Evolutionary conservation across 1,140 invertebrate species (phyloP).

Genomic region (Lordiphosa collinella): DNA sequence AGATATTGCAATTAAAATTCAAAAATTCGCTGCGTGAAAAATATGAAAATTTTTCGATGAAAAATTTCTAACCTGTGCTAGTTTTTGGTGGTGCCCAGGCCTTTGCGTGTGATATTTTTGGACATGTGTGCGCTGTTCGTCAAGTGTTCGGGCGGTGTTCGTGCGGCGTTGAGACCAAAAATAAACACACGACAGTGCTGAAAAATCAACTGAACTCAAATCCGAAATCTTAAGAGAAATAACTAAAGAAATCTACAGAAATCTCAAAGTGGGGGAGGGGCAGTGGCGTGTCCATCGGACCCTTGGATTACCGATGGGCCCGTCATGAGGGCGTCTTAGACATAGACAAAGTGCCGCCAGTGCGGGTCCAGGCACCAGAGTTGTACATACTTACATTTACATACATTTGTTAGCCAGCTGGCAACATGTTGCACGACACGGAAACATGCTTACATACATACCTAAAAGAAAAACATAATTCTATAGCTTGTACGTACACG

Average conservation of each 20-base stretch:
- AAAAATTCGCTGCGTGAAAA: conserved; percentile 36
- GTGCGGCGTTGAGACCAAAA: conserved; percentile 50
- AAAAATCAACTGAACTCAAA: conserved; percentile 28
- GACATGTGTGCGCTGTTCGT: conserved; percentile 67
- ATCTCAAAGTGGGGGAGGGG: background rate
- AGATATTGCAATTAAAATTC: conserved; percentile 61
- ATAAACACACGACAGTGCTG: conserved; percentile 66
- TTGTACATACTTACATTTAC: too few relatives aligned
- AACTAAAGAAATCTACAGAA: conserved; percentile 21
- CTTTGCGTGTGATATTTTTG: conserved; percentile 77
- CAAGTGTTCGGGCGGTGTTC: conserved; percentile 34
- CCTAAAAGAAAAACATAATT: conserved; percentile 5
- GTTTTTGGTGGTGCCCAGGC: conserved; percentile 69
- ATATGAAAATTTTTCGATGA: conserved; percentile 53
- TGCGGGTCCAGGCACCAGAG: conserved; percentile 27
- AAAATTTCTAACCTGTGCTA: conserved; percentile 53
- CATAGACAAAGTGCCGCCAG: conserved; percentile 37
- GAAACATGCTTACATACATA: background rate
- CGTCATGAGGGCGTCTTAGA: conserved; percentile 19
- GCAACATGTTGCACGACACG: conserved; percentile 39
- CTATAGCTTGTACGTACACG: conserved; percentile 6
- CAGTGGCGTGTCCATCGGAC: conserved; percentile 52
- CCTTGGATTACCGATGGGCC: conserved; percentile 66
- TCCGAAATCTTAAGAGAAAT: conserved; percentile 18
- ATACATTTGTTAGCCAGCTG: conserved; percentile 3